Evolutionary conservation across 1,140 invertebrate species (phyloP), one percentile per base, ranked within the genome.

Genomic region (Mycetomoellerius zeteki): DNA sequence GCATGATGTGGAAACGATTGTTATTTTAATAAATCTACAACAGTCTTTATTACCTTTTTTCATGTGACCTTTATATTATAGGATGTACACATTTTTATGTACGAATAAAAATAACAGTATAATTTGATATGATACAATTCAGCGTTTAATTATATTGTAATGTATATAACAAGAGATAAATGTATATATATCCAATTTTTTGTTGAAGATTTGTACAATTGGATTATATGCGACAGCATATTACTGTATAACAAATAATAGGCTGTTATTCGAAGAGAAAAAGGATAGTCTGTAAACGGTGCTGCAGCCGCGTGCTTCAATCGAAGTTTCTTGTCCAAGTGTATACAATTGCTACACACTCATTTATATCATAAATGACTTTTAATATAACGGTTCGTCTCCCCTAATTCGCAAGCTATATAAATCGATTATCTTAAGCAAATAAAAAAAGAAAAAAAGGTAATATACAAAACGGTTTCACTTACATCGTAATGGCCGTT

Each of bases 101-200:
- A 93, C 93, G 94, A 93, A 93, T 94, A 94, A 94, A 93, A 94
- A 94, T 94, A 94, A 94, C 91, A 92, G 90, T 92, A 91, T 93
- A 91, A 93, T 92, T 93, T 92, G 78, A 6, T 91, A 94, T 92
- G 81, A 92, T 94, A 93, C 90, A 94, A 88, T 92, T 94, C 87
- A 87, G 88, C 78, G 87, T 93, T 89, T 92, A 94, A 93, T 88
- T 91, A 85, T 91, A 86, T 84, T 50, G 90, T 93, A 93, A 92
- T 92, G 89, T 91, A 82, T 91, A 82, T 94, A 94, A 93, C 93
- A 92, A 91, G 93, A 92, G 88, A 92, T 93, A 93, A 93, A 82
- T 85, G 76, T 92, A 64, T 92, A 91, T 92, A 86, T 86, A 90
- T 90, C 88, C 62, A 88, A 91, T 92, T 90, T 90, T 81, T 78